A percentile compares a stretch with the other conserved stretches of the same genome.
These are phyloP conservation scores for Tinea pellionella DNA, from an alignment of 2,888 invertebrate species.

Conservation along the genomic window DNA sequence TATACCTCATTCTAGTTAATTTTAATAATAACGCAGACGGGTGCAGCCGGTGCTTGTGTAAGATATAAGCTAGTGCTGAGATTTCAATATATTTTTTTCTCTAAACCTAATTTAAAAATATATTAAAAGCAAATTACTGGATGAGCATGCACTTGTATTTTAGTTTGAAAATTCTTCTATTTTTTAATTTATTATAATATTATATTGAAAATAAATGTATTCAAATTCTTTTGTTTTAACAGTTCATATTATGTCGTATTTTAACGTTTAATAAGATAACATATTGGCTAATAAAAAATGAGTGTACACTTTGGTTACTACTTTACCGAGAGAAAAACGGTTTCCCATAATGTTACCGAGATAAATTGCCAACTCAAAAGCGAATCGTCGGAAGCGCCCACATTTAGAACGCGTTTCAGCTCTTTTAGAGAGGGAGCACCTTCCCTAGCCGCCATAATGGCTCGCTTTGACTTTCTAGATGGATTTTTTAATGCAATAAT, in stretches of 20 bases:
- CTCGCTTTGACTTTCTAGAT: conserved; percentile 77
- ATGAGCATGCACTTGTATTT: background rate
- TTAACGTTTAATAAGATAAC: background rate
- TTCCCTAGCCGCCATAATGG: conserved; percentile 49
- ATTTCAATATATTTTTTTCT: background rate
- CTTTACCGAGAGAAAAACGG: conserved; percentile 34
- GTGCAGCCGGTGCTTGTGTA: conserved; percentile 8
- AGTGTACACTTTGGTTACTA: background rate
- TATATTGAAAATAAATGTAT: too few relatives aligned
- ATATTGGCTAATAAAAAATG: background rate
- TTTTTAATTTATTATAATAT: background rate
- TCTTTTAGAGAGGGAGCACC: conserved; percentile 14
- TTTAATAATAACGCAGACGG: conserved; percentile 37
- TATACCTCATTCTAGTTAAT: conserved; percentile 33
- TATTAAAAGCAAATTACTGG: background rate
- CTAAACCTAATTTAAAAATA: background rate
- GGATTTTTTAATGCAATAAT: conserved; percentile 81
- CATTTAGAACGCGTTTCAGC: conserved; percentile 15
- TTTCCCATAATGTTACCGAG: conserved; percentile 51
- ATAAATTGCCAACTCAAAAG: conserved; percentile 32
- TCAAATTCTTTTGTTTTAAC: too few relatives aligned
- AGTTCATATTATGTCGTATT: too few relatives aligned
- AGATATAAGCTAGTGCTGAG: background rate
- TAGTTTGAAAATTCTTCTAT: too few relatives aligned
- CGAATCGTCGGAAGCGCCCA: conserved; percentile 28